Percentiles rank a stretch among this genome's conserved stretches.
These are phyloP conservation scores for Apis mellifera DNA, from an alignment of 1,140 invertebrate species.

Conservation along the genomic window DNA sequence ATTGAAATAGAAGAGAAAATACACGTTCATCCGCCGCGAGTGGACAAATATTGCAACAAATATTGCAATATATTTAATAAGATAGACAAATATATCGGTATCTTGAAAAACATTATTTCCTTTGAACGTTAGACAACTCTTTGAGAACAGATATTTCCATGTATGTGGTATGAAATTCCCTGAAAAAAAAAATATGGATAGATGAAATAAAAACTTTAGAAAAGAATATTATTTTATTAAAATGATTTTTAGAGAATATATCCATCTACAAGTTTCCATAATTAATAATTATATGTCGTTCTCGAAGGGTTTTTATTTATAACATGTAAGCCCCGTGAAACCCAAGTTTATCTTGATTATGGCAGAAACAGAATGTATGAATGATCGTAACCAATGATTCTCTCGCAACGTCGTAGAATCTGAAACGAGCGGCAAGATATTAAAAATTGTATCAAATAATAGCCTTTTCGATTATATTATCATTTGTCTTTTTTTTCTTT, in stretches of 20 bases:
- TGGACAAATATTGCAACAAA: background rate
- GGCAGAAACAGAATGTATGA: background rate
- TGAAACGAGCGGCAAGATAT: background rate
- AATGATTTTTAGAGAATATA: background rate
- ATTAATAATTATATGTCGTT: background rate
- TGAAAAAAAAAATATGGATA: background rate
- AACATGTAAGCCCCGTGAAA: background rate
- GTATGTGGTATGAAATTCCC: background rate
- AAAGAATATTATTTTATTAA: background rate
- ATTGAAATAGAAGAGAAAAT: background rate
- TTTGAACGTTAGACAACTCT: slow-evolving; percentile 15
- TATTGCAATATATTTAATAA: slow-evolving; percentile 13
- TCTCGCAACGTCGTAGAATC: background rate
- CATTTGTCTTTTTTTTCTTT: background rate
- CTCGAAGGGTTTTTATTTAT: background rate
- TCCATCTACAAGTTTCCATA: too few species aligned
- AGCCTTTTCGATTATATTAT: slow-evolving; percentile 29
- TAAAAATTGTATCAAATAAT: slow-evolving; percentile 5
- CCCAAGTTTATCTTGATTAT: slow-evolving; percentile 23
- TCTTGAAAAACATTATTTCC: background rate
- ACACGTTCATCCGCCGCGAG: background rate
- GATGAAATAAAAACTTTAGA: too few species aligned
- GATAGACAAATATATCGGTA: slow-evolving; percentile 25
- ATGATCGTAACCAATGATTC: slow-evolving; percentile 17
- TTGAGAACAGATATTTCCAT: background rate